A percentile compares a stretch with the other conserved stretches of the same genome.
Conservation (phyloP, 2,113 vertebrate genomes). For the Hippolais icterina region DNA sequence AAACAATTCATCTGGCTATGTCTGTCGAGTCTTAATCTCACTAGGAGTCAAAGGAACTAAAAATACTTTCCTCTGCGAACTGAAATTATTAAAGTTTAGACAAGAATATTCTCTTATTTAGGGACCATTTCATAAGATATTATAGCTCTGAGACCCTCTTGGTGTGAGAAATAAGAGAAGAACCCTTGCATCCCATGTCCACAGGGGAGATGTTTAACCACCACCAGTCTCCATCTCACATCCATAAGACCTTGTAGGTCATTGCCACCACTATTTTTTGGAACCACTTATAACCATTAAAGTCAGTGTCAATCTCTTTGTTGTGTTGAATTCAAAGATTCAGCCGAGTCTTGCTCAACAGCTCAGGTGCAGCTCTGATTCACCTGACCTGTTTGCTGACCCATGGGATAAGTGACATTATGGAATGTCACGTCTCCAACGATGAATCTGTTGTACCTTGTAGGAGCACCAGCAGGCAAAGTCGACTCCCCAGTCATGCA, state of each 20-base stretch:
- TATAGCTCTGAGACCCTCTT: fast-evolving
- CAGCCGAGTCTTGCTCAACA: not conserved
- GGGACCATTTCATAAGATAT: not conserved
- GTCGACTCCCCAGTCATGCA: constrained; percentile 95
- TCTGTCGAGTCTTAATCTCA: not conserved
- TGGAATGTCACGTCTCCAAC: not conserved
- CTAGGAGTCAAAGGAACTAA: not conserved
- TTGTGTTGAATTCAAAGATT: not conserved
- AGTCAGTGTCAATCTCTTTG: not conserved
- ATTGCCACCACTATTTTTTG: not conserved
- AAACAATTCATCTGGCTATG: not conserved
- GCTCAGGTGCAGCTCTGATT: not conserved
- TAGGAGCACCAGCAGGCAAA: constrained; percentile 99
- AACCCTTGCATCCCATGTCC: no score
- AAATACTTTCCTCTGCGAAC: not conserved
- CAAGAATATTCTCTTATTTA: not conserved
- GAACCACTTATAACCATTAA: fast-evolving
- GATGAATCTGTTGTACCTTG: constrained; percentile 78
- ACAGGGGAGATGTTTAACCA: not conserved
- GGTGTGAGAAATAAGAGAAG: not conserved
- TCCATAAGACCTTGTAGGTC: not conserved
- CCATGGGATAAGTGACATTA: not conserved
- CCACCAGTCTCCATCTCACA: not conserved
- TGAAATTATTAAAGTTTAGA: not conserved
- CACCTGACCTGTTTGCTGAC: not conserved